Evolutionary conservation across 2,113 vertebrate species (phyloP).

Genomic region (Lathamus discolor): DNA sequence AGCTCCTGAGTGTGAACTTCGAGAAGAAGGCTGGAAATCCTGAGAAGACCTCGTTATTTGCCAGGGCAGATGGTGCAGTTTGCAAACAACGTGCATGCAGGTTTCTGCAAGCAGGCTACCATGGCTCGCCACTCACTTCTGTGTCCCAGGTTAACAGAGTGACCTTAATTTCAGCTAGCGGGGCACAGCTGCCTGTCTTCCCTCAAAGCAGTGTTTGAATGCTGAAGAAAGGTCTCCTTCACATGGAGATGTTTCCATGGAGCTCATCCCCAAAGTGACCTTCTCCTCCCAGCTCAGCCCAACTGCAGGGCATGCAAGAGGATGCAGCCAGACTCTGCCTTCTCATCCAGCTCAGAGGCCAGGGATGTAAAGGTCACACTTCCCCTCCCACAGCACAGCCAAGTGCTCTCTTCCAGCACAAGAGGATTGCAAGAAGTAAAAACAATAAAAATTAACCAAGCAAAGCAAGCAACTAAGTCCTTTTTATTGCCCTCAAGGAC

Average conservation of each 20-base stretch:
- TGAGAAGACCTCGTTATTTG: not conserved
- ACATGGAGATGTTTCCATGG: not conserved
- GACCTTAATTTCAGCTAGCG: not conserved
- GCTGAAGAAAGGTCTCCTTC: not conserved
- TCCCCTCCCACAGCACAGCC: not conserved
- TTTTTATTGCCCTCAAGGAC: not conserved
- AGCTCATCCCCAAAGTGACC: not conserved
- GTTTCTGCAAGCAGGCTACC: not conserved
- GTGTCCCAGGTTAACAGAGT: fast-evolving
- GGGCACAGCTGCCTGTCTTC: not conserved
- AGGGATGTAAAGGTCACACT: not conserved
- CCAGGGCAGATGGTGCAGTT: not conserved
- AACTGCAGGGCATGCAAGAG: fast-evolving
- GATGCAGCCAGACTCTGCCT: not conserved
- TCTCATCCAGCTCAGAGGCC: not conserved
- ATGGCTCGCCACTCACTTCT: fast-evolving
- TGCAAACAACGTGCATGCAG: not conserved
- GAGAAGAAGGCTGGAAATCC: not conserved
- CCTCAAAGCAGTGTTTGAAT: not conserved
- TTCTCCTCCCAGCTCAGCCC: not conserved
- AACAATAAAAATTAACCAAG: not conserved
- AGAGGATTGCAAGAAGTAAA: not conserved
- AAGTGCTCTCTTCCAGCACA: not conserved
- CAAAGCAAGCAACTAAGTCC: not conserved
- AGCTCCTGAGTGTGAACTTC: not conserved